phyloP scores from a whole-genome alignment of 2,888 invertebrate genomes.

The Dinocampus coccinellae region DNA sequence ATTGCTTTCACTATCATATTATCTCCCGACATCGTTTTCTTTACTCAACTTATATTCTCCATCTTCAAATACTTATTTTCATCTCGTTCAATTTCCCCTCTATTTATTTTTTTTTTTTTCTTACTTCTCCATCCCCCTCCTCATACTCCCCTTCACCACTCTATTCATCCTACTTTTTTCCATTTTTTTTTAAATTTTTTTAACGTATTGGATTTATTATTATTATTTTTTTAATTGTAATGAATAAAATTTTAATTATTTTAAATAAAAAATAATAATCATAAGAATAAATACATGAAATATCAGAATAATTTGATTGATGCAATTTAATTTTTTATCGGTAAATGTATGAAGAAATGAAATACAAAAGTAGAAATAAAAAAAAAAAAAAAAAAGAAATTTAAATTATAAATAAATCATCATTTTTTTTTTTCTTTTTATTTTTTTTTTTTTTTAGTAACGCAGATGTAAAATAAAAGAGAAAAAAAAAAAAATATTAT shows the following conservation, averaged over 20 bases:
- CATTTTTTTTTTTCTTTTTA: no score
- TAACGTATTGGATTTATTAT: no score
- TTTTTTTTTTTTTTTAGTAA: no score
- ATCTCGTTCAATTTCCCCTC: constrained; percentile 17
- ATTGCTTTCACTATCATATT: constrained; percentile 40
- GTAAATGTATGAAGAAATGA: neutral
- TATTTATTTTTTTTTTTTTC: constrained; percentile 16
- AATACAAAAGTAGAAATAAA: constrained; percentile 8
- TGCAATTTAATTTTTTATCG: neutral
- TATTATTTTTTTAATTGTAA: neutral
- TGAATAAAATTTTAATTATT: constrained; percentile 4
- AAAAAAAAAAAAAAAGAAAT: neutral
- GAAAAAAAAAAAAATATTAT: neutral
- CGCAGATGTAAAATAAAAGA: constrained; percentile 5
- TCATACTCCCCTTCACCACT: no score
- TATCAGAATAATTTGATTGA: constrained; percentile 16
- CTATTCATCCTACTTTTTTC: neutral
- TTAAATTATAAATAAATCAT: neutral
- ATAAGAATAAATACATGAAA: constrained; percentile 20
- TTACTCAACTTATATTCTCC: constrained; percentile 12
- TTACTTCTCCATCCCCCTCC: neutral
- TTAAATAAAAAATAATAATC: neutral
- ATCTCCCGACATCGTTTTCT: constrained; percentile 22
- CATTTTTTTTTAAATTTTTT: neutral
- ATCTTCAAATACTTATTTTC: constrained; percentile 16